Conservation (phyloP, 1,140 invertebrate species). For the Araneus ventricosus region DNA sequence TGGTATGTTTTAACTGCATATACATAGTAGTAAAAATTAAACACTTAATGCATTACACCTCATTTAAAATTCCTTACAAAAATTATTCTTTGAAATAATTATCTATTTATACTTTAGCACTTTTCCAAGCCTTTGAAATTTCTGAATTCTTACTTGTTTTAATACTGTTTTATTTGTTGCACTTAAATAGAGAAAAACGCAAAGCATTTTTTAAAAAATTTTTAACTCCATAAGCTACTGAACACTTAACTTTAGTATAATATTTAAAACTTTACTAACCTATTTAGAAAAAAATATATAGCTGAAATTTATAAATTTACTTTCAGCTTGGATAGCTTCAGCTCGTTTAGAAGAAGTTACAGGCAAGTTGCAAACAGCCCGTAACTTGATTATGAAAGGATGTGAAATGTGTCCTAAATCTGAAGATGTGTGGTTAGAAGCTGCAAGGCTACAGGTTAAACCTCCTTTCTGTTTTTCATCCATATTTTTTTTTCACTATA, state of each 20-base stretch:
- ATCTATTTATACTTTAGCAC: too few relatives aligned
- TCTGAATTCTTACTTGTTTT: too few relatives aligned
- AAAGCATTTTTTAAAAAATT: too few relatives aligned
- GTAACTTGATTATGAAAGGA: slow-evolving; percentile 98
- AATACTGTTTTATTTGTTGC: too few relatives aligned
- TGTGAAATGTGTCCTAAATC: slow-evolving; percentile 95
- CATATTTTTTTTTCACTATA: too few relatives aligned
- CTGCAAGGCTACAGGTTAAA: slow-evolving; percentile 90
- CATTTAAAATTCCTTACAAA: too few relatives aligned
- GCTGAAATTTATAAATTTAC: background rate
- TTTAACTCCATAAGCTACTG: background rate
- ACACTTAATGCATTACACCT: too few relatives aligned
- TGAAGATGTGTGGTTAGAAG: slow-evolving; percentile 99
- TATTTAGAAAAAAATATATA: background rate
- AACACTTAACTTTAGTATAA: background rate
- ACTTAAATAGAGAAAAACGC: too few relatives aligned
- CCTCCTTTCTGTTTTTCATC: background rate
- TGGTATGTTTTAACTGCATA: too few relatives aligned
- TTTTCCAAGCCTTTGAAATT: background rate
- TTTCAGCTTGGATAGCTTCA: slow-evolving; percentile 97
- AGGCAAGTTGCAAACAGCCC: slow-evolving; percentile 97
- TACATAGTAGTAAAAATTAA: too few relatives aligned
- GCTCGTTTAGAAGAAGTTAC: slow-evolving; percentile 99
- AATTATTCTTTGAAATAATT: too few relatives aligned
- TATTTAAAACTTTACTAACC: background rate